phyloP scores from a whole-genome alignment of 92 coral and sea anemone species.

The Palythoa grandis region DNA sequence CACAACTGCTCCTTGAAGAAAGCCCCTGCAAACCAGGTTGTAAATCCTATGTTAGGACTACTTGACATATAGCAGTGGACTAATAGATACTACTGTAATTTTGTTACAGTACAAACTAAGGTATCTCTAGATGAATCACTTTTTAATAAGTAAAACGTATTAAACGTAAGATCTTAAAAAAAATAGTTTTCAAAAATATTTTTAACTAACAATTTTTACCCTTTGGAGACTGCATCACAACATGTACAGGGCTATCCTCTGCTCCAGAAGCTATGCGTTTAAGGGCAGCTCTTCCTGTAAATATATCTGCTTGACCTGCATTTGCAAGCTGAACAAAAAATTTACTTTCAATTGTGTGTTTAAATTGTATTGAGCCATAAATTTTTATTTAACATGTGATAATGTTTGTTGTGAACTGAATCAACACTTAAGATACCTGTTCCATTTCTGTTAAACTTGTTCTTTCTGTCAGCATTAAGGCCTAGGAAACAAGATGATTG shows the following conservation, averaged over 20 bases:
- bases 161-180: neutral
- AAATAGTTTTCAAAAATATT: neutral
- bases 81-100: no score
- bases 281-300: constrained; percentile 7
- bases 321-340: constrained; percentile 9
- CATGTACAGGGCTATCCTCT: constrained; percentile 90
- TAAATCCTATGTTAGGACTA: no score
- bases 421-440: constrained; percentile 57
- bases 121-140: no score
- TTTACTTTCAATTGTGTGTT: neutral
- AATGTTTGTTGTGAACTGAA: neutral
- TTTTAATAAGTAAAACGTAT: no score
- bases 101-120: no score
- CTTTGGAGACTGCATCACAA: constrained; percentile 82
- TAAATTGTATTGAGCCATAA: neutral
- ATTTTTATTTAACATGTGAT: neutral
- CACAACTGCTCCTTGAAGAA: constrained; percentile 99
- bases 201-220: constrained; percentile 44
- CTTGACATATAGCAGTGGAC: no score
- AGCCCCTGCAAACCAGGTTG: constrained; percentile 70
- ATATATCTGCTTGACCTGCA: constrained; percentile 21
- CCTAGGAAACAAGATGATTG: constrained; percentile 51
- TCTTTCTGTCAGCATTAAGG: constrained; percentile 84
- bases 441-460: constrained; percentile 67
- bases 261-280: constrained; percentile 64